Percentiles rank a stretch among this genome's conserved stretches.
These are phyloP conservation scores for Pristionchus exspectatus DNA, from an alignment of 2,888 invertebrate species.

Conservation along the genomic window DNA sequence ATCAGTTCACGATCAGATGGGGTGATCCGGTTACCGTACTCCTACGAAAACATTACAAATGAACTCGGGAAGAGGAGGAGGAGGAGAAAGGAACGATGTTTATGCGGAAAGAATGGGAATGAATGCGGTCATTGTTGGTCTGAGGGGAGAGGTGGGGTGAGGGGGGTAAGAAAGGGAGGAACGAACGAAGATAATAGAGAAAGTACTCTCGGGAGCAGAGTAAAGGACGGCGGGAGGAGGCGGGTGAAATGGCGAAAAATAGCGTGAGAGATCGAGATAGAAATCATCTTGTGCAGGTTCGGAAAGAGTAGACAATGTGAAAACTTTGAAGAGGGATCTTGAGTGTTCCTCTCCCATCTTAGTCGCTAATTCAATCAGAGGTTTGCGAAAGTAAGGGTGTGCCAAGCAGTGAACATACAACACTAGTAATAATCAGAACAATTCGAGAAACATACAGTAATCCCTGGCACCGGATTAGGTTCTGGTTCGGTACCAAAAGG, in stretches of 20 bases:
- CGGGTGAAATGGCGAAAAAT: conserved; percentile 9
- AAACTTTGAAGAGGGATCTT: not conserved
- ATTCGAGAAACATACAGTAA: too few relatives aligned
- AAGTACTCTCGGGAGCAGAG: conserved; percentile 1
- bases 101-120: conserved; percentile 28
- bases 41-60: conserved; percentile 48
- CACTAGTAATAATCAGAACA: not conserved
- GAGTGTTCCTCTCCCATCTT: not conserved
- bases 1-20: not conserved
- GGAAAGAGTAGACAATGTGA: not conserved
- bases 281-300: not conserved
- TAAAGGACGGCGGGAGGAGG: not conserved
- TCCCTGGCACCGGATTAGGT: too few relatives aligned
- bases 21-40: conserved; percentile 33
- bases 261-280: not conserved
- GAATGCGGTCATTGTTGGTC: conserved; percentile 44
- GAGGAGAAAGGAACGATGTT: conserved; percentile 9
- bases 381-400: conserved; percentile 18
- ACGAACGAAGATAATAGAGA: not conserved
- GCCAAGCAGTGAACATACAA: not conserved
- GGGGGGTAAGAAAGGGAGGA: not conserved
- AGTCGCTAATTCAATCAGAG: conserved; percentile 23
- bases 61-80: conserved; percentile 11
- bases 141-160: not conserved
- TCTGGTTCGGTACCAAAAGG: not conserved